Evolutionary conservation across 2,888 invertebrate genomes (phyloP), one percentile per base, ranked within the genome.

Genomic region (Trachelus troglodyta): DNA sequence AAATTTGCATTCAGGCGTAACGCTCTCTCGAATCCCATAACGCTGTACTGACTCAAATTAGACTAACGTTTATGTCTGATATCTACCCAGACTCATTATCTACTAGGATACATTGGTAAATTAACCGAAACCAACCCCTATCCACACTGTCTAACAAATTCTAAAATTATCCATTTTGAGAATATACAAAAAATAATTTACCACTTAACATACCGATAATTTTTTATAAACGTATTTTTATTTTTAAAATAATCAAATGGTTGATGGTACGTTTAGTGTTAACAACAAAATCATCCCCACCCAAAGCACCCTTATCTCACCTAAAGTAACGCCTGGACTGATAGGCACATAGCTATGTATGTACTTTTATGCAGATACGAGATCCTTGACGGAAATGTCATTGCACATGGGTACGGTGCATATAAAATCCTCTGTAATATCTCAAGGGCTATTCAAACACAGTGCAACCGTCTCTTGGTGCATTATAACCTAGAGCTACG

Each of bases 371-470:
- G 56, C 2, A 56, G 56, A 56, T 56, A 23, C 23, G 15, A 56
- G 23, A 56, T 56, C 56, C 56, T 56, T 23, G 23, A 23, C 23
- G 56, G 56, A 56, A 23, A 56, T 56, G 56, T 56, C 56, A 56
- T 6, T 23, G 56, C 23, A 56, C 9, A 56, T 56, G 56, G 56
- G 9, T 56, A 23, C 23, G 23, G 23, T 23, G 56, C 56, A 56
- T 23, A 56, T 56, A 56, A 35, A 74, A 74, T 35, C 12, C 35
- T 34, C 23, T 3, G 74, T n/a, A 74, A 34, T 74, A 74, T 74
- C 74, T 74, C 74, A 74, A 74, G 74, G 37, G 74, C 74, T 35
- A 74, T 74, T 74, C 74, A 74, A 15, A 74, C 74, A 23, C 35
- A 11, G 74, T 9, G 30, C 74, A 35, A 56, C 74, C 35, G 34